These are phyloP conservation scores for Scytalopus superciliaris DNA, from an alignment of 2,113 vertebrate species.

Conservation along the genomic window DNA sequence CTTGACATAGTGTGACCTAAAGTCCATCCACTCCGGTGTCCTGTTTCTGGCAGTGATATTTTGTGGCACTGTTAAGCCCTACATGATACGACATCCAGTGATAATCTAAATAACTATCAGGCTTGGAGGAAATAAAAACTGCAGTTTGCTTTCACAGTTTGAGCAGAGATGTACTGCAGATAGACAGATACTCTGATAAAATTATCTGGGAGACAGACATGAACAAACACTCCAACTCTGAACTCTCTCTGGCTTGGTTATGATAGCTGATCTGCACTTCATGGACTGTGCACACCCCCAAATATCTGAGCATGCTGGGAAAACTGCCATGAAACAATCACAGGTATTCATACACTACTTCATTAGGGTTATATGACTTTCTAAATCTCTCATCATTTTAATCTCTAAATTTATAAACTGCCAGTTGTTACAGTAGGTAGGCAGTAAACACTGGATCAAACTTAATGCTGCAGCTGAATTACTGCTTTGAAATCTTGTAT, in stretches of 20 bases:
- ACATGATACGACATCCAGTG: background rate
- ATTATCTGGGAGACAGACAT: background rate
- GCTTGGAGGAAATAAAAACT: background rate
- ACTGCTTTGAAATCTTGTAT: slow-evolving; percentile 43
- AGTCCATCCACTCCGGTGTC: background rate
- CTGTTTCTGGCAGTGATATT: background rate
- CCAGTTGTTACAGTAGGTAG: slow-evolving; percentile 6
- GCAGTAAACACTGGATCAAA: slow-evolving; percentile 46
- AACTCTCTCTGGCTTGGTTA: background rate
- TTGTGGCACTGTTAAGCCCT: background rate
- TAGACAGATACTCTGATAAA: background rate
- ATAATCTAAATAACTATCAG: background rate
- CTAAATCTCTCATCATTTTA: slow-evolving; percentile 29
- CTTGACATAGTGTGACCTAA: background rate
- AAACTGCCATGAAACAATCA: background rate
- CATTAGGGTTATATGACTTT: background rate
- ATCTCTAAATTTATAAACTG: slow-evolving; percentile 38
- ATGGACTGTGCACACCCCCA: background rate
- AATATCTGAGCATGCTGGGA: background rate
- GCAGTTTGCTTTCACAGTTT: background rate
- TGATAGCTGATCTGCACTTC: background rate
- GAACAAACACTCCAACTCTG: background rate
- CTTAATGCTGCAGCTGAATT: slow-evolving; percentile 35
- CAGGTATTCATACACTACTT: background rate
- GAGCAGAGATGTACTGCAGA: background rate